These are phyloP conservation scores for Acanthoscelides obtectus DNA, from an alignment of 2,888 invertebrate genomes.

Conservation along the genomic window DNA sequence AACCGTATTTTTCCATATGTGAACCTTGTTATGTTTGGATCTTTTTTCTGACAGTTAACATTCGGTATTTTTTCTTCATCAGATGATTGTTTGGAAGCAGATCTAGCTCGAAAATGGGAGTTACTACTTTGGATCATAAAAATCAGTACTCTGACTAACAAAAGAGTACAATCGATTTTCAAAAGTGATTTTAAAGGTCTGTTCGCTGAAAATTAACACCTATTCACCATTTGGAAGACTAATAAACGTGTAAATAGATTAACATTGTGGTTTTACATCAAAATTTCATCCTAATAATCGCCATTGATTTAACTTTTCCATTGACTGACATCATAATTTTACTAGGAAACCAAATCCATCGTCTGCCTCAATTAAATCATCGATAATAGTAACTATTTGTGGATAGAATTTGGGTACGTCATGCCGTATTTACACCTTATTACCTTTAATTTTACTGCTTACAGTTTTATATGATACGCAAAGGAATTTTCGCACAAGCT, in stretches of 20 bases:
- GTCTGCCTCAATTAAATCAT: not conserved
- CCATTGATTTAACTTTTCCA: not conserved
- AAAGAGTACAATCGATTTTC: not conserved
- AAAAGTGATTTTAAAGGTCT: not conserved
- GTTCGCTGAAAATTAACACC: not conserved
- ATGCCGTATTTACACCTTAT: no score
- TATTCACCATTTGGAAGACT: not conserved
- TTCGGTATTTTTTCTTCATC: not conserved
- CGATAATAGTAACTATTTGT: no score
- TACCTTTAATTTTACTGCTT: no score
- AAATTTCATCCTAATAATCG: not conserved
- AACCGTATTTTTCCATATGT: no score
- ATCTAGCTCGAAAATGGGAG: not conserved
- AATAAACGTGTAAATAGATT: not conserved
- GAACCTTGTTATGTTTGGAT: no score
- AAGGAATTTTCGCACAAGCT: no score
- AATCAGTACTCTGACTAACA: not conserved
- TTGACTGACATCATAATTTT: not conserved
- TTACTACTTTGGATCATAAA: not conserved
- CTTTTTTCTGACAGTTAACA: not conserved
- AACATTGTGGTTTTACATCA: not conserved
- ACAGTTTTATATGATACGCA: no score
- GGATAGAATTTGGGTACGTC: not conserved
- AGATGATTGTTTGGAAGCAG: not conserved
- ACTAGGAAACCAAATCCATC: not conserved